Evolutionary conservation across 2,113 vertebrate genomes (phyloP), one percentile per base, ranked within the genome.

Genomic region (Archocentrus centrarchus): DNA sequence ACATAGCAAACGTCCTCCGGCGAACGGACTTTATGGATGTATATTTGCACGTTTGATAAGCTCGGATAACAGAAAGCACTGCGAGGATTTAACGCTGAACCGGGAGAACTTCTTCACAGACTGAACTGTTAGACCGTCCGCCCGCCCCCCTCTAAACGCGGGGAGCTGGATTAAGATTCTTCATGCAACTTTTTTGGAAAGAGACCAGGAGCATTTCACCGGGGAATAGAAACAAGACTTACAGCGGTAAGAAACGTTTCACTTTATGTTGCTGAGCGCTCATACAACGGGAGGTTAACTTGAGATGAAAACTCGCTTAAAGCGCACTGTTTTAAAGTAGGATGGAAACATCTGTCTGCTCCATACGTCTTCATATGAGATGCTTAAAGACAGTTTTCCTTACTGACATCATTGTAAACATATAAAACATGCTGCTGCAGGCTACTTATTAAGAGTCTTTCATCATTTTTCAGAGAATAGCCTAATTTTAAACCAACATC

Each of bases 161-260:
- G 88, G 91, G 86, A 94, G 83, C 92, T 91, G 95, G 94, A 96
- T 92, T 94, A 95, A 92, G 77, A 89, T 93, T 95, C 94, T 96
- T 95, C 91, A 96, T 96, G 95, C 95, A 96, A 96, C 95, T 96
- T 91, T 95, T 95, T 95, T 96, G 95, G 95, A 96, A 95, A 91
- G 95, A 96, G 79, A 95, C 93, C 70, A 94, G 89, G 84, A 94
- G 83, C 94, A 92, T 86, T 81, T 95, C 93, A 30, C 85, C 88
- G 30, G 93, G 90, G 41, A 89, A 90, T 80, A 86, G 39, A 79
- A 94, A 91, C 61, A 94, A 93, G 82, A 79, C 75, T 70, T 85
- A 47, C 62, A 89, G 84, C 83, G 92, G 96, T 96, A 93, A 87
- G 92, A 87, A 18, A 6, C 11, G 2, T 5, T 17, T 5, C 8